Percentiles rank a stretch among this genome's conserved stretches.
Evolutionary conservation across 2,113 vertebrate species (phyloP).

Genomic region (Physeter macrocephalus): DNA sequence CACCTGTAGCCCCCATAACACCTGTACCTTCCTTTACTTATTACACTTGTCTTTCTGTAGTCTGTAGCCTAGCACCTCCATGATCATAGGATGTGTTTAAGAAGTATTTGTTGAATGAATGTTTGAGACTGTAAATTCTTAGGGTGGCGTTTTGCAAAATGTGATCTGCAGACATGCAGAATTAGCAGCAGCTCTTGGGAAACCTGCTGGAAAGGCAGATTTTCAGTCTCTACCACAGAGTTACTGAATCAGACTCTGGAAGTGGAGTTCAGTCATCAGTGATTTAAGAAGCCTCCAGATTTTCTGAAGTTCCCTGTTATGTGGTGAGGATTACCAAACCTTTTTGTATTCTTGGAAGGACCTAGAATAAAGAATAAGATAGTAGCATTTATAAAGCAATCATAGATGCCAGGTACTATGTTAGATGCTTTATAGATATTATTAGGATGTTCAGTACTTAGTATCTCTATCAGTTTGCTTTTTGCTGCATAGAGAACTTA

Average conservation of each 20-base stretch:
- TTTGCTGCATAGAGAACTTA: background rate
- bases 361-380: background rate
- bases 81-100: background rate
- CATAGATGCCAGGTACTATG: background rate
- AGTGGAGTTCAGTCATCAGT: background rate
- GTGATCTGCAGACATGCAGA: background rate
- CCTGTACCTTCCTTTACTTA: background rate
- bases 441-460: background rate
- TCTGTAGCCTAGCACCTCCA: background rate
- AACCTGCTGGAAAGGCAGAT: background rate
- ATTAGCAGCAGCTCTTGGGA: background rate
- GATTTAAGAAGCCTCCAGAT: background rate
- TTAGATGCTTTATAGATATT: background rate
- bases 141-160: background rate
- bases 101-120: background rate
- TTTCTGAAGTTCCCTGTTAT: background rate
- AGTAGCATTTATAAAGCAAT: background rate
- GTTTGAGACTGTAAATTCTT: background rate
- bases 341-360: background rate
- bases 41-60: background rate
- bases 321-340: background rate
- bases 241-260: background rate
- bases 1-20: background rate
- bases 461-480: background rate
- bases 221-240: background rate